Conservation (phyloP, 2,797 vertebrate genomes). For the Sylvia borin region DNA sequence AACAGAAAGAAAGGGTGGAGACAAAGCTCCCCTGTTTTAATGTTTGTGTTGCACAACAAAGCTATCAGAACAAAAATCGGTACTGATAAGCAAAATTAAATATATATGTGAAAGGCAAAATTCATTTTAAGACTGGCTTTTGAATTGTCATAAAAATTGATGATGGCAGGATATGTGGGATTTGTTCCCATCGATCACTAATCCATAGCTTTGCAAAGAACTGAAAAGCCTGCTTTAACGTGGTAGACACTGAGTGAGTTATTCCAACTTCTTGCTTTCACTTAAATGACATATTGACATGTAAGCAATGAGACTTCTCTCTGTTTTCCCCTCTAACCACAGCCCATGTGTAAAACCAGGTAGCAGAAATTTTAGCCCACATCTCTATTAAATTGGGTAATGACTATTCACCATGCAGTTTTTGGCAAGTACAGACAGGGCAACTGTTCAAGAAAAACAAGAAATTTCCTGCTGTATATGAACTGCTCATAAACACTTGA, state of each 20-base stretch:
- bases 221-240: conserved; percentile 8
- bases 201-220: neutral
- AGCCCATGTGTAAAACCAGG: conserved; percentile 54
- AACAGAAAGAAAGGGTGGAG: neutral
- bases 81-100: neutral
- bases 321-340: conserved; percentile 39
- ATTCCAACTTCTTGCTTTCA: conserved; percentile 12
- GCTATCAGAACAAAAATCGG: neutral
- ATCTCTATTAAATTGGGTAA: conserved; percentile 63
- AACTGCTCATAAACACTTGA: conserved; percentile 68
- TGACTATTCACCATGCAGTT: conserved; percentile 49
- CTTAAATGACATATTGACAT: conserved; percentile 12
- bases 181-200: neutral
- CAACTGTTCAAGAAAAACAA: conserved; percentile 65
- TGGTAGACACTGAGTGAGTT: neutral
- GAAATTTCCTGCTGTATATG: conserved; percentile 62
- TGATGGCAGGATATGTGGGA: neutral
- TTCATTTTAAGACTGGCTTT: neutral
- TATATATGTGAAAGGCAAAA: neutral
- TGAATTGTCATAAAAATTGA: neutral
- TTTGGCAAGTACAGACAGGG: conserved; percentile 56
- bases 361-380: conserved; percentile 57
- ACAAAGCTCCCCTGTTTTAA: neutral
- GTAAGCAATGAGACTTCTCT: conserved; percentile 38
- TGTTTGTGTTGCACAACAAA: neutral